phyloP scores from a whole-genome alignment of 2,113 vertebrate genomes.

The Callipepla squamata region DNA sequence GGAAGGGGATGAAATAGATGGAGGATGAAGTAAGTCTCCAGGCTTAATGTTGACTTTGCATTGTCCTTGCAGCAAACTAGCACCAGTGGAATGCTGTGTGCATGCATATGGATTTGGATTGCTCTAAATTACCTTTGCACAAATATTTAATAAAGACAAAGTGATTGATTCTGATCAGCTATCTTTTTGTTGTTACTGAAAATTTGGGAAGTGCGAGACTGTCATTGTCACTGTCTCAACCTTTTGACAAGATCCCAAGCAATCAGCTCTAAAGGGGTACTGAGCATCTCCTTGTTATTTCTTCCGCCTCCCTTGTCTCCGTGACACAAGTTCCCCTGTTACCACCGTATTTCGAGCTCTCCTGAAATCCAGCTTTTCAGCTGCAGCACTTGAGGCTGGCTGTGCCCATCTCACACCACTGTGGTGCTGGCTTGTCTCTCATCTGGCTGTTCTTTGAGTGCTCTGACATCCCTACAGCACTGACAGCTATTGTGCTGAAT shows the following conservation, averaged over 20 bases:
- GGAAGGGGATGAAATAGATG: background rate
- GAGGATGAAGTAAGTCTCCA: background rate
- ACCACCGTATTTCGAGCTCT: background rate
- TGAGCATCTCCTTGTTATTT: background rate
- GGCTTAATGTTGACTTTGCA: background rate
- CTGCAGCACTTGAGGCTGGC: background rate
- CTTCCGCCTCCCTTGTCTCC: background rate
- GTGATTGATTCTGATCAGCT: background rate
- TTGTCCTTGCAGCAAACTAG: background rate
- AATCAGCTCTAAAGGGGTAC: background rate
- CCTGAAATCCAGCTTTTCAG: background rate
- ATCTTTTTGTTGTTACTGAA: background rate
- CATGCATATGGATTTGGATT: background rate
- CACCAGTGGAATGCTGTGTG: background rate
- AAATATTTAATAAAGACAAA: background rate
- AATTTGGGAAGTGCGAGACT: background rate
- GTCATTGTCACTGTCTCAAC: background rate
- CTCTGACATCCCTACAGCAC: background rate
- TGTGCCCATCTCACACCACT: background rate
- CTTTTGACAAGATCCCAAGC: background rate
- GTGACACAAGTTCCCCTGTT: background rate
- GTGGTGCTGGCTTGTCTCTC: background rate
- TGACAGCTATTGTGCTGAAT: background rate
- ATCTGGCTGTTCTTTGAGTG: background rate
- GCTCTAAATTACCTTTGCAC: background rate